Conservation (phyloP, 1,140 invertebrate species). For the Carposina sasakii region DNA sequence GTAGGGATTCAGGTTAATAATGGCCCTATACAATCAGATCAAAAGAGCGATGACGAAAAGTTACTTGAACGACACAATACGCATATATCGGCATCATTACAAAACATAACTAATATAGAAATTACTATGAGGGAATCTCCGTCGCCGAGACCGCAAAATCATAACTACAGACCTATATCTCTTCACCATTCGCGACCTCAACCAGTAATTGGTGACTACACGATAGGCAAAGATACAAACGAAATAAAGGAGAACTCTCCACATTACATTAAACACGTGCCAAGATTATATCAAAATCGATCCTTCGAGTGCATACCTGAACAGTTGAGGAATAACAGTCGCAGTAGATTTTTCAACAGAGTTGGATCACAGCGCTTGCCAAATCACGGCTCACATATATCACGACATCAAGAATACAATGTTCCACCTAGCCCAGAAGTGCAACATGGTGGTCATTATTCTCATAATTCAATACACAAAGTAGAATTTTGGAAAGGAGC, state of each 20-base stretch:
- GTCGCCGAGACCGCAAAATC: slow-evolving; percentile 35
- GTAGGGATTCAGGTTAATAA: slow-evolving; percentile 51
- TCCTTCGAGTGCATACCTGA: slow-evolving; percentile 68
- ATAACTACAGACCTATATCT: slow-evolving; percentile 60
- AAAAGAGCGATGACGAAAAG: slow-evolving; percentile 71
- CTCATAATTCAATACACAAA: slow-evolving; percentile 50
- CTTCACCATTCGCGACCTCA: slow-evolving; percentile 47
- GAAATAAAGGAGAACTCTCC: slow-evolving; percentile 61
- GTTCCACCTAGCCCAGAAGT: slow-evolving; percentile 30
- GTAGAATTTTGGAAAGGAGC: slow-evolving; percentile 85
- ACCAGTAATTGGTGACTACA: slow-evolving; percentile 31
- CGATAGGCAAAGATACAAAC: slow-evolving; percentile 42
- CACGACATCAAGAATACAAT: slow-evolving; percentile 49
- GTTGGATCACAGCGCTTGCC: slow-evolving; percentile 58
- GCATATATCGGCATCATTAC: slow-evolving; percentile 53
- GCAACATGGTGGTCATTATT: slow-evolving; percentile 33
- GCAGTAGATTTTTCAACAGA: slow-evolving; percentile 60
- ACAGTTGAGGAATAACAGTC: slow-evolving; percentile 52
- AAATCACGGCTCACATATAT: slow-evolving; percentile 38
- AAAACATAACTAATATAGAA: slow-evolving; percentile 70
- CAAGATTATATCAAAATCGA: slow-evolving; percentile 60
- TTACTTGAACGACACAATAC: slow-evolving; percentile 58
- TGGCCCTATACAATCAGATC: slow-evolving; percentile 43
- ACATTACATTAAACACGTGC: slow-evolving; percentile 60
- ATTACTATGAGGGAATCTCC: slow-evolving; percentile 57